Conservation (phyloP, 2,888 invertebrate species). For the Galerucella calmariensis region DNA sequence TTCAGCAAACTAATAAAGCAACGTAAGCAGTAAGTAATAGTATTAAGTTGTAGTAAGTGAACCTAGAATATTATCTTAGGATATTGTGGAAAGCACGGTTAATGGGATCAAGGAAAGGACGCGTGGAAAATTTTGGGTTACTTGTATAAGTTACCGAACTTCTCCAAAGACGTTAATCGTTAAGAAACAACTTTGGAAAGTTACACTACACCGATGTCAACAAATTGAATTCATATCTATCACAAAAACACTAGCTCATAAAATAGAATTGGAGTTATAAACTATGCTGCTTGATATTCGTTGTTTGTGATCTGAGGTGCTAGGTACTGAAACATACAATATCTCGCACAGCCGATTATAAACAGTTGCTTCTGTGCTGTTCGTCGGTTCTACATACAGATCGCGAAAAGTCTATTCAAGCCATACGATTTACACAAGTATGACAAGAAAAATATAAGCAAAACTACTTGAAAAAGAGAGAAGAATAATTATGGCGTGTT, state of each 20-base stretch:
- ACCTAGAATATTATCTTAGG: constrained; percentile 34
- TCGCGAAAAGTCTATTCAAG: too few relatives aligned
- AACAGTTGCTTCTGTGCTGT: too few relatives aligned
- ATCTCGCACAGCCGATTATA: too few relatives aligned
- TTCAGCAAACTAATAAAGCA: constrained; percentile 48
- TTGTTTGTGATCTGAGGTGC: too few relatives aligned
- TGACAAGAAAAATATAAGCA: too few relatives aligned
- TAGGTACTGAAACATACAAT: too few relatives aligned
- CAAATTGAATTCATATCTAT: background rate
- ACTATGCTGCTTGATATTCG: too few relatives aligned
- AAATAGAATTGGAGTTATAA: too few relatives aligned
- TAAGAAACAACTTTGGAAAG: background rate
- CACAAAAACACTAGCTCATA: background rate
- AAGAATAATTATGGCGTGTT: too few relatives aligned
- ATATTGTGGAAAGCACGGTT: constrained; percentile 27
- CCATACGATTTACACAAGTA: too few relatives aligned
- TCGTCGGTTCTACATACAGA: too few relatives aligned
- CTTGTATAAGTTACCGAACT: constrained; percentile 10
- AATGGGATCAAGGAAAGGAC: constrained; percentile 29
- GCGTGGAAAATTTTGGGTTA: constrained; percentile 24
- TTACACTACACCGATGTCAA: background rate
- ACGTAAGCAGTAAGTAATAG: constrained; percentile 52
- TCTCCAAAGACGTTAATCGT: background rate
- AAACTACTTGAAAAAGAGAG: too few relatives aligned
- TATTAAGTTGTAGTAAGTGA: constrained; percentile 43